phyloP scores from a whole-genome alignment of 2,113 vertebrate genomes.

The Ploceus nigricollis region DNA sequence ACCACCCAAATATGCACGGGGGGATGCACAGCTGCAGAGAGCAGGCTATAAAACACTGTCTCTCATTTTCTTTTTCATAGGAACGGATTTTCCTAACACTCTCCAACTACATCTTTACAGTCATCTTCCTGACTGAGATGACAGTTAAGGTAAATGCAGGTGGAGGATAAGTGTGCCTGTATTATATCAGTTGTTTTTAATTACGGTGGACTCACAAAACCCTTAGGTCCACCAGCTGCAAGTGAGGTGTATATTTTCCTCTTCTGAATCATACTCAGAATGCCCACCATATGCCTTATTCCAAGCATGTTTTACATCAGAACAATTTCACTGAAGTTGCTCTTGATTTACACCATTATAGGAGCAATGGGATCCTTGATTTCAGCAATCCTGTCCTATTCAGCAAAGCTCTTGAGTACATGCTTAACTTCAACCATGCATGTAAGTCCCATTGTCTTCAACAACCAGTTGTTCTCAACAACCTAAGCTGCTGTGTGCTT shows the following conservation, averaged over 20 bases:
- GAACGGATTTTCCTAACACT: conserved; percentile 93
- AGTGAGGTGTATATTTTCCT: neutral
- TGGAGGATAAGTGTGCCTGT: neutral
- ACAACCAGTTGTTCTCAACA: conserved; percentile 29
- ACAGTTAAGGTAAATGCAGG: conserved; percentile 86
- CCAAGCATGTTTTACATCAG: neutral
- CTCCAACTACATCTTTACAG: conserved; percentile 98
- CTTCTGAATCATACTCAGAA: neutral
- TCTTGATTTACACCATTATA: conserved; percentile 48
- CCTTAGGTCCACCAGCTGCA: neutral
- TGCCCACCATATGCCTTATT: neutral
- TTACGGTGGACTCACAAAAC: neutral
- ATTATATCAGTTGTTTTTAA: neutral
- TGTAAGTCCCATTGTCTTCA: conserved; percentile 39
- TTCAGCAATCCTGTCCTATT: conserved; percentile 43
- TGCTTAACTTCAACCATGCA: conserved; percentile 15
- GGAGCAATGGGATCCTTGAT: conserved; percentile 24
- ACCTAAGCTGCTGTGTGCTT: conserved; percentile 13
- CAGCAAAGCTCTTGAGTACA: conserved; percentile 33
- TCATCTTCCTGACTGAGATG: conserved; percentile 96
- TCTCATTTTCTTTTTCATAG: conserved; percentile 67
- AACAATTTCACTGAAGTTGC: conserved; percentile 16
- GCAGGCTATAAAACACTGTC: neutral
- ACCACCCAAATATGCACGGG: neutral
- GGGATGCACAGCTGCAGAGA: neutral